Conservation (phyloP, 1,140 invertebrate genomes). For the Aphelinus atriplicis region DNA sequence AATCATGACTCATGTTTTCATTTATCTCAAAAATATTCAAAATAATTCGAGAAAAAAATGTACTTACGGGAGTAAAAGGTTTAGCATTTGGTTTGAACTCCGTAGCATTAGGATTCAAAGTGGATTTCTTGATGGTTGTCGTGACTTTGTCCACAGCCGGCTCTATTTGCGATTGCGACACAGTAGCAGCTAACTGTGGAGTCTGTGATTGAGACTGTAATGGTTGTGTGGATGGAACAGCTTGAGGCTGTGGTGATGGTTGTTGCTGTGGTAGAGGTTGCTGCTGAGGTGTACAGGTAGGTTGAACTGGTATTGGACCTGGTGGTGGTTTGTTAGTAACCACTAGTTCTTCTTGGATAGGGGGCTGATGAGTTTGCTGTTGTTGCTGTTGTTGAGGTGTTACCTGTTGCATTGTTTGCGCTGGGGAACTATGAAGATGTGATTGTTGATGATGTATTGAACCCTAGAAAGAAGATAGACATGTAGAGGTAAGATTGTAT, state of each 20-base stretch:
- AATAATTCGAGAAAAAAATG: conserved; percentile 27
- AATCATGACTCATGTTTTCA: too few species aligned
- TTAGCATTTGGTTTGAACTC: conserved; percentile 91
- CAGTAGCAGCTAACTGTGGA: conserved; percentile 48
- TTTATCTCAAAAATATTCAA: too few species aligned
- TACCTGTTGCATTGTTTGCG: conserved; percentile 41
- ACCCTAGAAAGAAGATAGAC: conserved; percentile 6
- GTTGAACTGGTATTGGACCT: conserved; percentile 51
- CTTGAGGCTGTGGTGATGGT: conserved; percentile 22
- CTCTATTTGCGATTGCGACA: conserved; percentile 55
- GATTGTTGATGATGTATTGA: conserved; percentile 53
- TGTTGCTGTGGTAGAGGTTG: conserved; percentile 45
- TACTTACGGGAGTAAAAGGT: conserved; percentile 83
- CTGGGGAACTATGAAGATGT: conserved; percentile 51
- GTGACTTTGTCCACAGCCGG: conserved; percentile 70
- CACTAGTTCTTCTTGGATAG: conserved; percentile 54
- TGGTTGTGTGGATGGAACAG: conserved; percentile 51
- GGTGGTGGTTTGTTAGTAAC: conserved; percentile 59
- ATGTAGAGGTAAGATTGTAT: too few species aligned
- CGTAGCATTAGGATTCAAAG: conserved; percentile 87
- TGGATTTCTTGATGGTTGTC: conserved; percentile 78
- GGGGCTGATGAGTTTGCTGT: conserved; percentile 50
- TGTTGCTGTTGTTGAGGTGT: conserved; percentile 46
- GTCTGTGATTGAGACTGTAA: conserved; percentile 51
- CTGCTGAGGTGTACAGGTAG: conserved; percentile 52